Evolutionary conservation across 1,140 invertebrate species (phyloP), one percentile per base, ranked within the genome.

Genomic region (Conopomorpha cramerella): DNA sequence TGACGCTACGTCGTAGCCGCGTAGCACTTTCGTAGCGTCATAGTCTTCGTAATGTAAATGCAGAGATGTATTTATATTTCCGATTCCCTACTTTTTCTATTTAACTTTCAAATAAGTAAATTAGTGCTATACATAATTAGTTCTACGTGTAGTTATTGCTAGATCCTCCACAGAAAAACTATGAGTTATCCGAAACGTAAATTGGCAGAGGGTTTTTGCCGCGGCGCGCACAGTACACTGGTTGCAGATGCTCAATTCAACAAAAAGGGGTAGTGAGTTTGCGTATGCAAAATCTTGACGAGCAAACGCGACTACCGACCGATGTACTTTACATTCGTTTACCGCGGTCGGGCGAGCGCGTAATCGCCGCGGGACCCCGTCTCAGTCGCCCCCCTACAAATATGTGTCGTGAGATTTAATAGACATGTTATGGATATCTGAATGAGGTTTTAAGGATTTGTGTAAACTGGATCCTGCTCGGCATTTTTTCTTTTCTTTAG

Each of bases 391-490:
- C n/a, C n/a, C 67, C 65, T 61, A 60, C 70, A 61, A 71, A 72
- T 76, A 73, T 73, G 72, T 76, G 67, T 76, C 71, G 67, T 72
- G 67, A 71, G 71, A 72, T 72, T 76, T 76, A 76, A 76, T 76
- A 72, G 67, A 76, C 67, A 76, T 76, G 71, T 76, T 72, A 76
- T 76, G 64, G 71, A 76, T 76, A 72, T 76, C 71, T 71, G 71
- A 62, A 76, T 76, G 71, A 76, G 67, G 65, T 68, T 76, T 76
- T 76, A 76, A 76, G 71, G 71, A 76, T 76, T 76, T 76, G 67
- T 58, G 71, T 67, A 76, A 76, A 76, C 71, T 62, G 66, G 71
- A 72, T 71, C n/a, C n/a, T n/a, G n/a, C n/a, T n/a, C n/a, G n/a
- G 68, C 68, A 67, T 68, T 65, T 70, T 68, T 72, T 64, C 52